Evolutionary conservation across 2,888 invertebrate genomes (phyloP).

Genomic region (Thalpophila matura): DNA sequence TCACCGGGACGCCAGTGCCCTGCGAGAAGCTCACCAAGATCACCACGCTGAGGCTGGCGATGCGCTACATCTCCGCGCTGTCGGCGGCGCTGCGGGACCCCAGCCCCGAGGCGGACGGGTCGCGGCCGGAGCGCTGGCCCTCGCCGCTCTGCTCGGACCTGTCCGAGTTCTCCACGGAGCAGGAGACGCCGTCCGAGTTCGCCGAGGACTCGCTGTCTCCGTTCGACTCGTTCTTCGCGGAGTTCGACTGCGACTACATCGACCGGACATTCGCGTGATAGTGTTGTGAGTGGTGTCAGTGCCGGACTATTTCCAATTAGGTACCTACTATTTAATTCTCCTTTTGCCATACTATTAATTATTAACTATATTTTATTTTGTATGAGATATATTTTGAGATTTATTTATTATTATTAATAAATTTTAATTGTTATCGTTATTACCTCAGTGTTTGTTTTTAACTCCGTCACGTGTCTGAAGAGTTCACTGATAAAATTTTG

Average conservation of each 20-base stretch:
- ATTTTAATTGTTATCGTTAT: slow-evolving; percentile 86
- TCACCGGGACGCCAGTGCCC: slow-evolving; percentile 88
- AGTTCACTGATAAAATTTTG: slow-evolving; percentile 32
- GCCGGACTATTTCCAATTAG: slow-evolving; percentile 74
- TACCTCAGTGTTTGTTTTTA: slow-evolving; percentile 67
- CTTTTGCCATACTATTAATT: slow-evolving; percentile 87
- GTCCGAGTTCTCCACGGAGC: slow-evolving; percentile 88
- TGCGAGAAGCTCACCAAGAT: slow-evolving; percentile 97
- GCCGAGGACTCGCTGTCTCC: slow-evolving; percentile 91
- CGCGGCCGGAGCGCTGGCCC: slow-evolving; percentile 82
- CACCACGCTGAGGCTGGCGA: slow-evolving; percentile 95
- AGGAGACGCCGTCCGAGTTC: slow-evolving; percentile 87
- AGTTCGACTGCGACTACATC: slow-evolving; percentile 87
- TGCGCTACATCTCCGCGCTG: slow-evolving; percentile 96
- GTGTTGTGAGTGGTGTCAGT: slow-evolving; percentile 75
- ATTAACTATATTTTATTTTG: slow-evolving; percentile 79
- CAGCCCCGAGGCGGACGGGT: slow-evolving; percentile 68
- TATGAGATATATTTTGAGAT: slow-evolving; percentile 81
- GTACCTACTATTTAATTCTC: slow-evolving; percentile 77
- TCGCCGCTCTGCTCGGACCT: slow-evolving; percentile 89
- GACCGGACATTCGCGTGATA: slow-evolving; percentile 88
- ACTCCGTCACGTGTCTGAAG: slow-evolving; percentile 23
- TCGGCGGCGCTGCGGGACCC: slow-evolving; percentile 92
- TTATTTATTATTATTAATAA: slow-evolving; percentile 85
- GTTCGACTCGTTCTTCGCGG: slow-evolving; percentile 90